A percentile compares a stretch with the other conserved stretches of the same genome.
Conservation (phyloP, 2,113 vertebrate species). For the Osmerus eperlanus region DNA sequence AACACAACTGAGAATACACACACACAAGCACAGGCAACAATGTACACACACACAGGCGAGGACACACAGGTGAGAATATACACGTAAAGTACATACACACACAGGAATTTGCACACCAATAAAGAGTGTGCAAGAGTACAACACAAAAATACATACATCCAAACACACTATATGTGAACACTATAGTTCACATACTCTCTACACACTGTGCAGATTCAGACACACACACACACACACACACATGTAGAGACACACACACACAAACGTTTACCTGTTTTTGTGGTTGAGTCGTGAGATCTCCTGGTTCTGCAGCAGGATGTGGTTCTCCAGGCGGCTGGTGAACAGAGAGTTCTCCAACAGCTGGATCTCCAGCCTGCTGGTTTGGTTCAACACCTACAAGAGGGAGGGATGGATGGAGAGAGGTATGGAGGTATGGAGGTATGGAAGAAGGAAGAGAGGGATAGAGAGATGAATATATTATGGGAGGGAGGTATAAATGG, state of each 20-base stretch:
- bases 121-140: too few relatives aligned
- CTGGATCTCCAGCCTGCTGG: conserved; percentile 78
- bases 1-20: not conserved
- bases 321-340: conserved; percentile 77
- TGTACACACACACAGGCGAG: too few relatives aligned
- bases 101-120: too few relatives aligned
- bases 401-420: not conserved
- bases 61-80: too few relatives aligned
- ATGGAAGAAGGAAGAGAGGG: not conserved
- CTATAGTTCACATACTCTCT: too few relatives aligned
- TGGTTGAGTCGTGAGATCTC: conserved; percentile 76
- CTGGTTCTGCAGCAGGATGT: conserved; percentile 75
- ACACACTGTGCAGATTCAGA: not conserved
- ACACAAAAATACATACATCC: too few relatives aligned
- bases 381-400: conserved; percentile 79
- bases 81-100: too few relatives aligned
- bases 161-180: too few relatives aligned
- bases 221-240: too few relatives aligned
- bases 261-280: conserved; percentile 72
- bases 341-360: conserved; percentile 78
- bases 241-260: too few relatives aligned
- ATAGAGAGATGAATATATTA: not conserved
- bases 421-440: not conserved
- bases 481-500: not conserved
- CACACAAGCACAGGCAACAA: not conserved